Base-by-base conservation (phyloP, 2,113 vertebrate species). In the Muntiacus muntjak region DNA sequence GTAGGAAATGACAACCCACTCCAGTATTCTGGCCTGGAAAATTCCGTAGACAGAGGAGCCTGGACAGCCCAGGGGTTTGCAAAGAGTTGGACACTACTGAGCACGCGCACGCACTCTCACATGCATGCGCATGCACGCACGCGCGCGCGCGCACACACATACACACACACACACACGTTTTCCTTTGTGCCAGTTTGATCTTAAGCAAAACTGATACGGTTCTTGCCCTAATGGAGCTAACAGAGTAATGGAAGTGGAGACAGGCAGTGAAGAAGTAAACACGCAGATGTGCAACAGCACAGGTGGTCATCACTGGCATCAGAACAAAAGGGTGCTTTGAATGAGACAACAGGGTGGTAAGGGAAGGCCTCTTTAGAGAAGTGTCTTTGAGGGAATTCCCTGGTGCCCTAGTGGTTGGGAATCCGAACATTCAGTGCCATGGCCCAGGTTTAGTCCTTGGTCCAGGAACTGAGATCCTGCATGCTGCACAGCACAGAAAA, bases 101-200 rank as follows among this genome's bases (percentile, higher is more conserved):
- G 21, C 5, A 21, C 17, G 2, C 2, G 1, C 64, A 36, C 0
- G 2, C 33, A 21, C 7, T 60, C 57, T 55, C 54, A 11, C 45
- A 47, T 47, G 47, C 10, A 47, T 47, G 47, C 47, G 47, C 10
- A 8, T 11, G 47, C 47, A 11, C 7, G 6, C 2, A 11, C 47
- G 47, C 12, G 47, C 47, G 11, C 47, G 6, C 43, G 5, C 43
- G 6, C 43, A 43, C 43, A 43, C 58, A 15, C 13, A 1, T 26
- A 1, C 28, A 7, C 28, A 1, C 28, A 7, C 6, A 16, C 28
- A 17, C 15, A 9, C 17, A 36, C n/a, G 74, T 78, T 78, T 50
- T 54, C 21, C 74, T 64, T 40, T 74, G 67, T 86, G 28, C 13
- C 17, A 64, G 36, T 52, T 54, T 2, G 11, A 10, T 87, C n/a